Evolutionary conservation across 2,797 vertebrate species (phyloP).

Genomic region (Alcedo atthis): DNA sequence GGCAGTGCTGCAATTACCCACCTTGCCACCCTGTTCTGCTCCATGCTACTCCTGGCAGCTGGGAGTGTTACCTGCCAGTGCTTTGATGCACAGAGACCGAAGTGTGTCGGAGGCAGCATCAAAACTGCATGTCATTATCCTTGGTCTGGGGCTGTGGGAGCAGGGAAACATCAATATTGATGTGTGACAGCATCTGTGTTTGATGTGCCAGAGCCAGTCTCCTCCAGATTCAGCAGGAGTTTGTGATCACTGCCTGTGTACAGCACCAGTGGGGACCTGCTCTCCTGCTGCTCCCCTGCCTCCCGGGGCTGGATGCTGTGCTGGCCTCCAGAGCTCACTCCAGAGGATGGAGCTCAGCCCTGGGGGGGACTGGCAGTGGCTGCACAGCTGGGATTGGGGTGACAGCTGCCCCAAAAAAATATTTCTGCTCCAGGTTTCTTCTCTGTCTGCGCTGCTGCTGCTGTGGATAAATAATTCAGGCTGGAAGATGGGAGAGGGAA

Average conservation of each 20-base stretch:
- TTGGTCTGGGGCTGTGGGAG: slow-evolving; percentile 47
- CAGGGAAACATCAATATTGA: slow-evolving; percentile 69
- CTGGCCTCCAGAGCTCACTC: background rate
- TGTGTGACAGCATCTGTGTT: slow-evolving; percentile 57
- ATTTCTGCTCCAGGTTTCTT: background rate
- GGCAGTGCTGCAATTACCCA: background rate
- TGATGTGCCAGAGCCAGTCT: background rate
- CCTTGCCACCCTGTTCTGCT: slow-evolving; percentile 35
- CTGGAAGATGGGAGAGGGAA: background rate
- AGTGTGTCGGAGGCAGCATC: slow-evolving; percentile 40
- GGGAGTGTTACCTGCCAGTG: background rate
- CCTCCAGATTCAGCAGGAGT: background rate
- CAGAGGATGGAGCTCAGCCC: background rate
- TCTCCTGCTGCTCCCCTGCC: background rate
- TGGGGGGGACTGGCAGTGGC: background rate
- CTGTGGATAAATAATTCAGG: background rate
- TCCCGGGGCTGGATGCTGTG: background rate
- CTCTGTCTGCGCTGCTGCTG: background rate
- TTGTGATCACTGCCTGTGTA: slow-evolving; percentile 28
- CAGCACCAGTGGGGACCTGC: background rate
- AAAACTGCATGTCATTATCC: slow-evolving; percentile 66
- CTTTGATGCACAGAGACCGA: slow-evolving; percentile 49
- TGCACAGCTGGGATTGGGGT: rapidly evolving
- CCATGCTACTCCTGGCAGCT: background rate
- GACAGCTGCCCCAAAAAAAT: background rate